Evolutionary conservation across 2,888 invertebrate species (phyloP), one percentile per base, ranked within the genome.

Genomic region (Drosophila tripunctata): DNA sequence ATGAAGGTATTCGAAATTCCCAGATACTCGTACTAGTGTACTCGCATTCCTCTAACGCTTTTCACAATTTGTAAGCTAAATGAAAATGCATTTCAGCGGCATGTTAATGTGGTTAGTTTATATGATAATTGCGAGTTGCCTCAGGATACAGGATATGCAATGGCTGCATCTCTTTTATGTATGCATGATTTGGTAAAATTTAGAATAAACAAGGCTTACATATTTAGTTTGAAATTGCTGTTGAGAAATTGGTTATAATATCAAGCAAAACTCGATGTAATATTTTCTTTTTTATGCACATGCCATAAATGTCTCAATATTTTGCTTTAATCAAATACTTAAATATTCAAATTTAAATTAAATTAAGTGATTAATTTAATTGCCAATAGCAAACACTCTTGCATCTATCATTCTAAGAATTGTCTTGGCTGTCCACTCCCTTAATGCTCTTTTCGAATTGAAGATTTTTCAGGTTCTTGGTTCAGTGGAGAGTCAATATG

Each of bases 401-500:
- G 22, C 4, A 1, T 4, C 14, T 10, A 24, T 5, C 8, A 22
- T 14, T 14, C 22, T 10, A 2, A 41, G 8, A 24, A 43, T 43
- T 4, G 15, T 15, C 15, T 27, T 17, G 3, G 15, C 15, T 27
- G 27, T 31, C n/a, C 21, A 47, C 31, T 47, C 33, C 21, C 47
- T 10, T 12, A 22, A 7, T 35, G 10, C 27, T 55, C 24, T 15
- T 48, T 35, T 41, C 21, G 1, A 54, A 38, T 14, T 47, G 10
- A 47, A 54, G 51, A 15, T 35, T 60, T 56, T 44, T 50, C 64
- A 43, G 15, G 30, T 17, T 24, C 51, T 21, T 24, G 44, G 40
- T 45, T 54, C 35, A 71, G 65, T 67, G 56, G 1, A 48, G 19
- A 63, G 71, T 71, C 71, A 75, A 75, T 65, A 64, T 57, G 55